Base-by-base conservation (phyloP, 2,888 invertebrate genomes). In the Metopia argyrocephala region DNA sequence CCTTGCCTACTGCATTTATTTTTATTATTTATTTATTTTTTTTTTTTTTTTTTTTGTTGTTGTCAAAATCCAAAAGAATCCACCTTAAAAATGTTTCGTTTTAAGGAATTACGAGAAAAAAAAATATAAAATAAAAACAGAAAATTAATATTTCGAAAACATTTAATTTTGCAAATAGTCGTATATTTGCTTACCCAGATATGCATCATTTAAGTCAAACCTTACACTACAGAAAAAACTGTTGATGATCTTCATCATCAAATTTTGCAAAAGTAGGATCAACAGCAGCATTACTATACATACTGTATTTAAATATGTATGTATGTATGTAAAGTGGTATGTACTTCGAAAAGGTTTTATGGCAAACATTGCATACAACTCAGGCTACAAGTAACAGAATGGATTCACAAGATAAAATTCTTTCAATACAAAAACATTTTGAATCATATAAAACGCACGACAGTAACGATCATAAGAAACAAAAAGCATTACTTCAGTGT, bases 181-280 rank as follows among this genome's bases (percentile, higher is more conserved):
- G 64, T 74, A 56, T 78, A 74, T 81, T 81, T 76, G 78, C 78
- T 81, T 81, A 81, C 74, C 74, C 78, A 78, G 81, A 78, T 81
- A 78, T 74, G 65, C 69, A 81, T 81, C 80, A 65, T 48, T 70
- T 61, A 70, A 79, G 65, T 70, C 75, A 69, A 70, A 50, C 71
- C 71, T 62, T 54, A 66, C 79, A 74, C 62, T 50, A 64, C 48
- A 78, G n/a, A 65, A 62, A 64, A n/a, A n/a, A n/a, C n/a, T n/a
- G n/a, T 48, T 46, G 45, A 52, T 54, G 75, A 69, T 66, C 65
- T 78, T 70, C 71, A 78, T 78, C 73, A 73, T 54, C 68, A 57
- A n/a, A 38, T 38, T 68, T 64, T 48, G 4, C 70, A 23, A 46
- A 59, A 57, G 48, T 27, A 48, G n/a, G n/a, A n/a, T 45, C 21